Evolutionary conservation across 2,888 invertebrate genomes (phyloP), one percentile per base, ranked within the genome.

Genomic region (Caradrina kadenii): DNA sequence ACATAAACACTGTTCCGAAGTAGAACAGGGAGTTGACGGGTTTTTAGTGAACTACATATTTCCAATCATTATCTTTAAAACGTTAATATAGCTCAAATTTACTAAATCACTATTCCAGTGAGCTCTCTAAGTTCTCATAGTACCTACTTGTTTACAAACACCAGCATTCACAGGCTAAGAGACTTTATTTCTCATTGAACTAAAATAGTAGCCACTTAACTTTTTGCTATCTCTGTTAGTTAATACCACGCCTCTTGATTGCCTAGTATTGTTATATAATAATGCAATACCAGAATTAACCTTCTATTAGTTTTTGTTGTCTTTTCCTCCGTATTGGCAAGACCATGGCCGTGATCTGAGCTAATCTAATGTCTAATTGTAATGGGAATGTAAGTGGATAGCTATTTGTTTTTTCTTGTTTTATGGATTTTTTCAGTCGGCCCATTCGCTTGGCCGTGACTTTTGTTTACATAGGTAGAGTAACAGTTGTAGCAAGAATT

Each of bases 331-430:
- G 5, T 10, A 19, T 62, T 10, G 10, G 54, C n/a, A 78, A 78
- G 72, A 67, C 64, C 53, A 22, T 39, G 73, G 3, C 82, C 78
- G 39, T 79, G 82, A 78, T 67, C 63, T 52, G 56, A 53, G 49
- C 39, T 55, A 66, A 69, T 69, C 66, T 49, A 82, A 74, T 82
- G 80, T 80, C 83, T 63, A n/a, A 70, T 62, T 80, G 63, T 26
- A 73, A 60, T 68, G 62, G 39, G 26, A 67, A 63, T 68, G 73
- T 55, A 66, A 66, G 31, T 31, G 42, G 48, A 31, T 26, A 42
- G 55, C 49, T 50, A 48, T 67, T 61, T 19, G 22, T 62, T 67
- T 63, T 66, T 63, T 65, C 15, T 55, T 2, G 39, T 52, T 17
- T 4, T 10, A 54, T 63, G 60, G 67, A 63, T 69, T 48, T 55